Evolutionary conservation across 2,113 vertebrate species (phyloP), one percentile per base, ranked within the genome.

Genomic region (Neolamprologus sp.): DNA sequence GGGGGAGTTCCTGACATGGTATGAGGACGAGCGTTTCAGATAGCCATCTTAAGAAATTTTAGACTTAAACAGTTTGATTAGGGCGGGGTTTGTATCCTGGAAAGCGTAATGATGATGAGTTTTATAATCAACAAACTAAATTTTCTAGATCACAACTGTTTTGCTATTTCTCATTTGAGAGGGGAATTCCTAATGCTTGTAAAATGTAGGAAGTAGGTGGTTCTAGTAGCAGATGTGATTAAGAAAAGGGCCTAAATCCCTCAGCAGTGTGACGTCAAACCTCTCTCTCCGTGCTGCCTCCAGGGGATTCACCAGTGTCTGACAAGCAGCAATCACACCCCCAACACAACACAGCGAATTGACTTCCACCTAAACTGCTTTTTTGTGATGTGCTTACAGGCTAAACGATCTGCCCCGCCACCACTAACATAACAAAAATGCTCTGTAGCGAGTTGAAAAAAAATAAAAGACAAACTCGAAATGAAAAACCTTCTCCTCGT

Each of bases 301-400:
- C 68, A 23, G 40, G 26, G 57, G 82, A 93, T 82, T 90, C 88
- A 93, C 94, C 91, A 58, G 84, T 9, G 37, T 71, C 54, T 47
- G 80, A 92, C 89, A 86, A 33, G 85, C 71, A 80, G 60, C 84
- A 91, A 91, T 92, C 88, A 89, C 85, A 81, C 58, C 89, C 89
- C 60, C 80, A 87, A 82, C 85, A 86, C 78, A 88, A 7, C 58
- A 53, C 87, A 54, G 60, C 55, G 79, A 93, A 85, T 19, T 45
- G 16, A 88, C 88, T 65, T 87, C 63, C 87, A 81, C 45, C 78
- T 85, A n/a, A 86, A 88, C 87, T 37, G 42, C 78, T 88, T 87
- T 87, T 85, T 85, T 80, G 68, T 86, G 85, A 79, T 54, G 79
- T 81, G 87, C 81, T 88, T 87, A 87, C 33, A 9, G 53, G 42